A percentile compares a stretch with the other conserved stretches of the same genome.
phyloP scores from a whole-genome alignment of 2,888 invertebrate species.

The Netelia fuscicornis region DNA sequence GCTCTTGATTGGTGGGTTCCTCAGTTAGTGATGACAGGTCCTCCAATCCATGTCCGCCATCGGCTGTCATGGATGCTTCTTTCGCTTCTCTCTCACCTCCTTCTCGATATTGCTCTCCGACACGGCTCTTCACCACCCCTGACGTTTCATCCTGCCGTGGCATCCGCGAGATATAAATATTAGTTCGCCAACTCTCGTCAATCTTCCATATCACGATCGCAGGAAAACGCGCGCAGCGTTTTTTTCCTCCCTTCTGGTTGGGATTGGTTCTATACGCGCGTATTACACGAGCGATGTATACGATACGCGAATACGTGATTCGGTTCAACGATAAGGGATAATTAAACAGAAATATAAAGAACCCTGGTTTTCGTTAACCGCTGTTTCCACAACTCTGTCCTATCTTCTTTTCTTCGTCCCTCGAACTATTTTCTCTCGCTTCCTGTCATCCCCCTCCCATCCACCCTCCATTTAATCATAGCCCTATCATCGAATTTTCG shows the following conservation, averaged over 20 bases:
- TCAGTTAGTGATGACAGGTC: constrained; percentile 8
- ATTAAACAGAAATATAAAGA: constrained; percentile 48
- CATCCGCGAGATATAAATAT: constrained; percentile 55
- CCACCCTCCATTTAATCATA: constrained; percentile 16
- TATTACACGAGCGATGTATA: constrained; percentile 19
- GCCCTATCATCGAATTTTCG: constrained; percentile 1
- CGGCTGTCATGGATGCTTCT: constrained; percentile 54
- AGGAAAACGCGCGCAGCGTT: not conserved
- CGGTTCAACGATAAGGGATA: constrained; percentile 38
- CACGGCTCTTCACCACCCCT: constrained; percentile 16
- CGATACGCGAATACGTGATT: constrained; percentile 50
- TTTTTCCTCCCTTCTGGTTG: constrained; percentile 8
- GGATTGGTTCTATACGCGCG: constrained; percentile 34
- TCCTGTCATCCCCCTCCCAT: constrained; percentile 30
- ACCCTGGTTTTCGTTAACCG: constrained; percentile 10
- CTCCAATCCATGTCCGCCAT: constrained; percentile 38
- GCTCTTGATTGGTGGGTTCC: constrained; percentile 16
- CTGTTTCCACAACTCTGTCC: constrained; percentile 24
- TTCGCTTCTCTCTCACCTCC: constrained; percentile 42
- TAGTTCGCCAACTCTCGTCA: constrained; percentile 64
- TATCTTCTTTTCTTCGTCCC: constrained; percentile 8
- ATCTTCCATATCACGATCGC: constrained; percentile 59
- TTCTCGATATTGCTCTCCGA: constrained; percentile 43
- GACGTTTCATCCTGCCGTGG: constrained; percentile 44
- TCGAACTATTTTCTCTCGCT: constrained; percentile 35